A percentile compares a stretch with the other conserved stretches of the same genome.
phyloP scores from a whole-genome alignment of 1,140 invertebrate genomes.

The Pollicipes pollicipes region DNA sequence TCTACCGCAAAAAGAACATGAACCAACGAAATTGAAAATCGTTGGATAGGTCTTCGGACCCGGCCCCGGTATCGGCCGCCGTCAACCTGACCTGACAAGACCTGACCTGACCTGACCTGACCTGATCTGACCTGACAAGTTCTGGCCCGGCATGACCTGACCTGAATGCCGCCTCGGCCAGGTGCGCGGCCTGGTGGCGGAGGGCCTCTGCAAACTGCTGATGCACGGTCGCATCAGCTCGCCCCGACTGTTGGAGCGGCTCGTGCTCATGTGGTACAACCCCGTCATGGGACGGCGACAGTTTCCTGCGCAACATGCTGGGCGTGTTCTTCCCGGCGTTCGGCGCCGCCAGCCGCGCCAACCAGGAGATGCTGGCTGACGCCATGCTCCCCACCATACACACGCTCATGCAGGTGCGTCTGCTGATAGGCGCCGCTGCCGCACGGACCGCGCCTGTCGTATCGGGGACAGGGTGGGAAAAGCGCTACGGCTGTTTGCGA shows the following conservation, averaged over 20 bases:
- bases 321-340: slow-evolving; percentile 39
- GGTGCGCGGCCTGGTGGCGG: slow-evolving; percentile 17
- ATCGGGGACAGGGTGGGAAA: background rate
- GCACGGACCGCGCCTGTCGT: background rate
- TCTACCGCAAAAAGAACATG: too few relatives aligned
- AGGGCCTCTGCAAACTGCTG: slow-evolving; percentile 20
- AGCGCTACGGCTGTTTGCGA: background rate
- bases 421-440: too few relatives aligned
- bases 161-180: background rate
- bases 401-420: slow-evolving; percentile 22
- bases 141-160: too few relatives aligned
- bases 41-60: too few relatives aligned
- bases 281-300: slow-evolving; percentile 33
- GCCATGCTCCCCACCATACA: slow-evolving; percentile 48
- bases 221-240: slow-evolving; percentile 16
- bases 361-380: slow-evolving; percentile 39
- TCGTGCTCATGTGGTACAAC: slow-evolving; percentile 41
- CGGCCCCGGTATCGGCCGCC: too few relatives aligned
- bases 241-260: slow-evolving; percentile 31
- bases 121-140: too few relatives aligned
- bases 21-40: too few relatives aligned
- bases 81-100: too few relatives aligned
- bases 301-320: slow-evolving; percentile 33
- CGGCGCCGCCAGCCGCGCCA: slow-evolving; percentile 28
- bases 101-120: too few relatives aligned